Conservation (phyloP, 2,113 vertebrate genomes). For the Rhabdomys dilectus region DNA sequence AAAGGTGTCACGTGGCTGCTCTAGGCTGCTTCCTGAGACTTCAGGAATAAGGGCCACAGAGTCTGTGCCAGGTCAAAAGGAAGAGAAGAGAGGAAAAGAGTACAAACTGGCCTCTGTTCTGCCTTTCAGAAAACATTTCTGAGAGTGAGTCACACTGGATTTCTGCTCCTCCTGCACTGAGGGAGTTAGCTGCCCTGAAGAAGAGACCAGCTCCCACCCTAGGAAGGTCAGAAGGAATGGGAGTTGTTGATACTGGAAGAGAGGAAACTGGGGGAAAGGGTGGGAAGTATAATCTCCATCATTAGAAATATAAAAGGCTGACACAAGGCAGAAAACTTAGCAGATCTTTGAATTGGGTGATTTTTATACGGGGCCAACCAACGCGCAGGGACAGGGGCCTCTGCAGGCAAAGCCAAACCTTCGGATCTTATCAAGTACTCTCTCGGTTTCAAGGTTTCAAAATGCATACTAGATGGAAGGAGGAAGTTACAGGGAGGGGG, state of each 20-base stretch:
- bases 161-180: background rate
- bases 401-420: background rate
- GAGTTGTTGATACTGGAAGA: conserved; percentile 49
- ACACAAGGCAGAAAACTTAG: background rate
- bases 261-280: background rate
- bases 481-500: background rate
- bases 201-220: background rate
- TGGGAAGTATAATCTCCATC: background rate
- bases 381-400: background rate
- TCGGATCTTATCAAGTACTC: background rate
- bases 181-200: background rate
- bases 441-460: conserved; percentile 4
- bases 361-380: background rate
- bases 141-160: background rate
- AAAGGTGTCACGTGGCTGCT: background rate
- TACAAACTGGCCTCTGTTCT: background rate
- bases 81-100: background rate
- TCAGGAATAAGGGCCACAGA: background rate
- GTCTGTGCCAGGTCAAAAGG: background rate
- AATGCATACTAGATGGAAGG: background rate
- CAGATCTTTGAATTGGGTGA: background rate
- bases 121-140: conserved; percentile 20
- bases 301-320: conserved; percentile 38
- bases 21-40: background rate
- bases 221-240: conserved; percentile 21